These are phyloP conservation scores for Myiothlypis chrysogaster DNA, from an alignment of 2,797 vertebrate species.

Conservation along the genomic window DNA sequence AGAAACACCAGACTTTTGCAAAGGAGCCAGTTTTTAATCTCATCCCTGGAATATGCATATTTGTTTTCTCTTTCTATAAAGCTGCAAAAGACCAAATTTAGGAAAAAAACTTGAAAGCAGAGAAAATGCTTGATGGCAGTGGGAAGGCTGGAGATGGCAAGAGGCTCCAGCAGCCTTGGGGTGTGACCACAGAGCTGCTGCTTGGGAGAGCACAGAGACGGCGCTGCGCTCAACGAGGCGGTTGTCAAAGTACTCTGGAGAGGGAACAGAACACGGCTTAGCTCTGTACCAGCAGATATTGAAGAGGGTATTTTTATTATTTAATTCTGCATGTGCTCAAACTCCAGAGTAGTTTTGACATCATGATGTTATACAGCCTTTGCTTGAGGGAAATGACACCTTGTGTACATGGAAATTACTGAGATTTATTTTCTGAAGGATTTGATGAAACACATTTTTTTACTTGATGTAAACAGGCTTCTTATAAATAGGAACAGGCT, in stretches of 20 bases:
- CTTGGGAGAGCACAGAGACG: rapidly evolving
- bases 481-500: neutral
- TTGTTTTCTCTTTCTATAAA: neutral
- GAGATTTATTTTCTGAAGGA: neutral
- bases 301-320: neutral
- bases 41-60: neutral
- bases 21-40: neutral
- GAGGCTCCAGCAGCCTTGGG: rapidly evolving
- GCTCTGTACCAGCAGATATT: neutral
- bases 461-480: neutral
- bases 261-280: neutral
- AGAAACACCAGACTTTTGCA: neutral
- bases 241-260: neutral
- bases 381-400: neutral
- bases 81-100: neutral
- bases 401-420: neutral
- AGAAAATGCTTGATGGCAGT: neutral
- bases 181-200: neutral
- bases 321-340: neutral
- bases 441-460: neutral
- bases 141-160: neutral
- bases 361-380: neutral
- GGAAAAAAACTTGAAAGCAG: neutral
- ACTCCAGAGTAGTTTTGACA: neutral
- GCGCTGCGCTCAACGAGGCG: rapidly evolving